phyloP scores from a whole-genome alignment of 30 jellyfish, hydroid and myxozoan species.

The Cassiopea andromeda region DNA sequence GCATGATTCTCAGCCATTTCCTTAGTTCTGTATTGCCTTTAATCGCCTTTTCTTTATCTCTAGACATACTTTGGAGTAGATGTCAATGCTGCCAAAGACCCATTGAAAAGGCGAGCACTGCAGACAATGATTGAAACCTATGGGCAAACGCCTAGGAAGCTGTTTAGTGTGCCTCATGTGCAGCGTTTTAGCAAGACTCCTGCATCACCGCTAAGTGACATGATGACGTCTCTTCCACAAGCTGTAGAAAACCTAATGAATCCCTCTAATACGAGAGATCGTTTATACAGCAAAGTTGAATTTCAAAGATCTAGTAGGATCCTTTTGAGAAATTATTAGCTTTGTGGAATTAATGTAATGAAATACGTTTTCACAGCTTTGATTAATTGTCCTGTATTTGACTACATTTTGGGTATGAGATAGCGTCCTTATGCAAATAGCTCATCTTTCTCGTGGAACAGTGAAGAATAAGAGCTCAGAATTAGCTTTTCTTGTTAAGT shows the following conservation, averaged over 20 bases:
- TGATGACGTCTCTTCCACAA: slow-evolving; percentile 70
- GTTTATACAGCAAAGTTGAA: background rate
- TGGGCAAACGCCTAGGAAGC: slow-evolving; percentile 97
- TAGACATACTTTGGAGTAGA: slow-evolving; percentile 98
- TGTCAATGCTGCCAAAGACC: slow-evolving; percentile 88
- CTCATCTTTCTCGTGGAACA: no score
- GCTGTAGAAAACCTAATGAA: slow-evolving; percentile 75
- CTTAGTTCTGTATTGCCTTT: background rate
- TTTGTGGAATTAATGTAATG: no score
- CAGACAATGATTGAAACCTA: slow-evolving; percentile 98
- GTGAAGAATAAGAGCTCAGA: no score
- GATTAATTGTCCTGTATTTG: no score
- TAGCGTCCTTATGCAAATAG: no score
- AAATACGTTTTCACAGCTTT: no score
- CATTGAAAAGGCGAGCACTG: slow-evolving; percentile 89
- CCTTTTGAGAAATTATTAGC: background rate
- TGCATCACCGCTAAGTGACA: slow-evolving; percentile 65
- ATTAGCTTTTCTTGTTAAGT: no score
- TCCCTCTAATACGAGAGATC: slow-evolving; percentile 26
- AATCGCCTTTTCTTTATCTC: background rate
- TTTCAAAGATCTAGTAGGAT: background rate
- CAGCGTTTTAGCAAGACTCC: slow-evolving; percentile 75
- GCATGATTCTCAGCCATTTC: background rate
- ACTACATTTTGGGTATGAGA: no score
- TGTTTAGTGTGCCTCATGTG: slow-evolving; percentile 87